These are phyloP conservation scores for Lycophotia porphyrea DNA, from an alignment of 2,888 invertebrate species.

Conservation along the genomic window DNA sequence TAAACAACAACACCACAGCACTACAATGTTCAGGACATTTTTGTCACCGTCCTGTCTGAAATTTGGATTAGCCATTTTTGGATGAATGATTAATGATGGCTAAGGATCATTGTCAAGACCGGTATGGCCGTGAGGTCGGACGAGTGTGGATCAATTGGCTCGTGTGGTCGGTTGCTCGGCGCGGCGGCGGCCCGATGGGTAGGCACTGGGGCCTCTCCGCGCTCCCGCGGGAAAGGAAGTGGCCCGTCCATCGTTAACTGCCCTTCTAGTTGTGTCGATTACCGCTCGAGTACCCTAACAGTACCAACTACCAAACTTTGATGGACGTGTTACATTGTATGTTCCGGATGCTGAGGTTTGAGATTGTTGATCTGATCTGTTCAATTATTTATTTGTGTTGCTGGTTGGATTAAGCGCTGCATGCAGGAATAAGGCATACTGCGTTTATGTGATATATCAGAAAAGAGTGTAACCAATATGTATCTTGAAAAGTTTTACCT, in stretches of 20 bases:
- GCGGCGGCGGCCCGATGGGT: slow-evolving; percentile 63
- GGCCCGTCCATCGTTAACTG: slow-evolving; percentile 85
- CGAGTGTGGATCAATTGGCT: slow-evolving; percentile 58
- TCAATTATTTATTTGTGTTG: slow-evolving; percentile 38
- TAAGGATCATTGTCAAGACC: slow-evolving; percentile 72
- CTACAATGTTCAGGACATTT: slow-evolving; percentile 81
- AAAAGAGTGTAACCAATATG: neutral
- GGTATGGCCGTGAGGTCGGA: slow-evolving; percentile 65
- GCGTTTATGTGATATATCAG: neutral
- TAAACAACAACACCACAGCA: slow-evolving; percentile 86
- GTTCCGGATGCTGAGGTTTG: slow-evolving; percentile 78
- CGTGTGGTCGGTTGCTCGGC: slow-evolving; percentile 65
- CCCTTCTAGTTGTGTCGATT: slow-evolving; percentile 89
- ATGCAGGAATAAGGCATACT: neutral
- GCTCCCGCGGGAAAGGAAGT: slow-evolving; percentile 88
- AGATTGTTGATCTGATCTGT: slow-evolving; percentile 64
- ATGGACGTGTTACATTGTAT: slow-evolving; percentile 85
- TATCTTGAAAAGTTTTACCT: neutral
- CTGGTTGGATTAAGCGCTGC: slow-evolving; percentile 22
- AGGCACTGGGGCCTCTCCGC: slow-evolving; percentile 70
- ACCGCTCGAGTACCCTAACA: slow-evolving; percentile 76
- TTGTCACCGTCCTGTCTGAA: slow-evolving; percentile 75
- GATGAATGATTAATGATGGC: slow-evolving; percentile 59
- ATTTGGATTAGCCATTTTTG: slow-evolving; percentile 79
- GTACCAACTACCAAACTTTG: slow-evolving; percentile 84